These are phyloP conservation scores for Venustaconcha ellipsiformis DNA, from an alignment of 1,140 invertebrate species.

Conservation along the genomic window DNA sequence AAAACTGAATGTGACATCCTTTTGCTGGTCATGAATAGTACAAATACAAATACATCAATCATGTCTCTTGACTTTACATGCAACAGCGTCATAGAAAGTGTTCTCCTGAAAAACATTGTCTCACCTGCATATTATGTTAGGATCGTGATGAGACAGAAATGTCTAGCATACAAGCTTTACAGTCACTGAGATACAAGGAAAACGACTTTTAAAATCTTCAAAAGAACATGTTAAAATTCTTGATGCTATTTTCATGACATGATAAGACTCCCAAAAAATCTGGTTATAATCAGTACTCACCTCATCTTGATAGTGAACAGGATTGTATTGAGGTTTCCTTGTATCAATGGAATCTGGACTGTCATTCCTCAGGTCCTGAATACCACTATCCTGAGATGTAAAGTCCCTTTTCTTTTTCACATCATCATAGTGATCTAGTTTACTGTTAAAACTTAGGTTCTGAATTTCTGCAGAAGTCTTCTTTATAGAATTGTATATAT, in stretches of 20 bases:
- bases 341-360: constrained; percentile 64
- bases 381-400: constrained; percentile 89
- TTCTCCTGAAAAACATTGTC: no score
- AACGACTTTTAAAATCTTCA: no score
- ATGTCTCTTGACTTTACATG: no score
- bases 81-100: no score
- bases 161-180: no score
- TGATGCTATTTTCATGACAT: background rate
- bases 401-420: constrained; percentile 77
- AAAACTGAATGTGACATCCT: no score
- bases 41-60: no score
- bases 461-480: constrained; percentile 95
- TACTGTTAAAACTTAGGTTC: constrained; percentile 82
- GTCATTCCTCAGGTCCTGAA: constrained; percentile 77
- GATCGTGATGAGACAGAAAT: no score
- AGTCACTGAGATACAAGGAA: no score
- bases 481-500: constrained; percentile 84
- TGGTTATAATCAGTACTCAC: constrained; percentile 26
- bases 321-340: constrained; percentile 56
- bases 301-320: constrained; percentile 60
- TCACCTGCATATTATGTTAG: no score
- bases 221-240: background rate
- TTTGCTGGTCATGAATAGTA: no score
- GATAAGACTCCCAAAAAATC: background rate
- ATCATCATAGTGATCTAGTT: constrained; percentile 65